phyloP scores from a whole-genome alignment of 2,888 invertebrate genomes.

The Leuctra nigra region DNA sequence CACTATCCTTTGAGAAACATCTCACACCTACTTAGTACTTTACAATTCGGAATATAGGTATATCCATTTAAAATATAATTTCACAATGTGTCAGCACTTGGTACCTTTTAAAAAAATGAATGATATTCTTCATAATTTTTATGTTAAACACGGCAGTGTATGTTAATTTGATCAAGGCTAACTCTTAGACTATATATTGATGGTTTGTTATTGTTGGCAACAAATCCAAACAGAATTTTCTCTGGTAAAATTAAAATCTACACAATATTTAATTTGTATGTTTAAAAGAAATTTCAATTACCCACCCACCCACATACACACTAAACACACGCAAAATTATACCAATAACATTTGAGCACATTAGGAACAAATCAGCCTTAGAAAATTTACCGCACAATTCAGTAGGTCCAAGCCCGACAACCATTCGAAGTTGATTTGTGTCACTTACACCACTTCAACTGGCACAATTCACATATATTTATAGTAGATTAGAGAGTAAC shows the following conservation, averaged over 20 bases:
- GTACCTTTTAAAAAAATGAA: not conserved
- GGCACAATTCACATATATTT: not conserved
- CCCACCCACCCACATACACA: not conserved
- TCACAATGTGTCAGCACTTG: too few relatives aligned
- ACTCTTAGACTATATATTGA: not conserved
- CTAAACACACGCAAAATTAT: not conserved
- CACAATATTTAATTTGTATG: too few relatives aligned
- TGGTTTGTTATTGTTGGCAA: too few relatives aligned
- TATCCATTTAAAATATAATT: too few relatives aligned
- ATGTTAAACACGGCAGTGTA: not conserved
- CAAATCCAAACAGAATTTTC: too few relatives aligned
- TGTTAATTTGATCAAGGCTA: not conserved
- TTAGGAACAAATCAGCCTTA: slow-evolving; percentile 2
- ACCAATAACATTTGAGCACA: not conserved
- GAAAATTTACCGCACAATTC: not conserved
- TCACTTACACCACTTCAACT: not conserved
- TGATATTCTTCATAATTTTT: too few relatives aligned
- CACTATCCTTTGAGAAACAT: too few relatives aligned
- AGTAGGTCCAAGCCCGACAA: not conserved
- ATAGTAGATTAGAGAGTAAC: not conserved
- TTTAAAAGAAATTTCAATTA: not conserved
- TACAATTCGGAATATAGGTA: too few relatives aligned
- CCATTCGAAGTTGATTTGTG: not conserved
- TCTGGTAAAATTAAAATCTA: not conserved
- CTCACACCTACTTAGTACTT: too few relatives aligned